A percentile compares a stretch with the other conserved stretches of the same genome.
phyloP scores from a whole-genome alignment of 1,140 invertebrate species.

The Panagrolaimus sp. region DNA sequence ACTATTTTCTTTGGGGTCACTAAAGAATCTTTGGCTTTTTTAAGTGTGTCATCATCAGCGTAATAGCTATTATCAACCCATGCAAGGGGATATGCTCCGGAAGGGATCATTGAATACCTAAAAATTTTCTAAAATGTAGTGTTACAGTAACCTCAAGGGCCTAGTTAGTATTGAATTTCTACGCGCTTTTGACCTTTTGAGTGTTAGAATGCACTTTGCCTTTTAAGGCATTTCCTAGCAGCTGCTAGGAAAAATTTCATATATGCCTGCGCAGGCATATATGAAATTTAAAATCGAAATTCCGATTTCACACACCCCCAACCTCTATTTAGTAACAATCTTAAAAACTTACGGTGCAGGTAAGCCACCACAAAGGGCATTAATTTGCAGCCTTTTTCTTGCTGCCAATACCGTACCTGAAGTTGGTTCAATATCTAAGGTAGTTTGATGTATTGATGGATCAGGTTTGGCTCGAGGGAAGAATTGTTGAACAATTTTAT shows the following conservation, averaged over 20 bases:
- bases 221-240: no score
- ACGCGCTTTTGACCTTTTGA: no score
- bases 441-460: constrained; percentile 1
- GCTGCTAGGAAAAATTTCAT: no score
- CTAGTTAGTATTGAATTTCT: no score
- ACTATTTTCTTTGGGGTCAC: constrained; percentile 3
- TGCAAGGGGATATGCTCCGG: neutral
- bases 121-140: neutral
- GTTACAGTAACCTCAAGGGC: no score
- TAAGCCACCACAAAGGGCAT: neutral
- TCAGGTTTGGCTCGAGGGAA: neutral
- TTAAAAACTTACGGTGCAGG: neutral
- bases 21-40: neutral
- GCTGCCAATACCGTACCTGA: neutral
- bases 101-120: neutral
- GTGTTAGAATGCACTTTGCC: no score
- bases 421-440: constrained; percentile 1
- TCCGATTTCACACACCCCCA: no score
- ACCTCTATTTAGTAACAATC: no score
- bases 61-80: constrained; percentile 7
- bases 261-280: no score
- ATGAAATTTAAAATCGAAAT: no score
- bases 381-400: neutral
- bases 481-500: neutral
- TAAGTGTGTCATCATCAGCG: neutral